Evolutionary conservation across 2,888 invertebrate genomes (phyloP).

Genomic region (Philereme transversata): DNA sequence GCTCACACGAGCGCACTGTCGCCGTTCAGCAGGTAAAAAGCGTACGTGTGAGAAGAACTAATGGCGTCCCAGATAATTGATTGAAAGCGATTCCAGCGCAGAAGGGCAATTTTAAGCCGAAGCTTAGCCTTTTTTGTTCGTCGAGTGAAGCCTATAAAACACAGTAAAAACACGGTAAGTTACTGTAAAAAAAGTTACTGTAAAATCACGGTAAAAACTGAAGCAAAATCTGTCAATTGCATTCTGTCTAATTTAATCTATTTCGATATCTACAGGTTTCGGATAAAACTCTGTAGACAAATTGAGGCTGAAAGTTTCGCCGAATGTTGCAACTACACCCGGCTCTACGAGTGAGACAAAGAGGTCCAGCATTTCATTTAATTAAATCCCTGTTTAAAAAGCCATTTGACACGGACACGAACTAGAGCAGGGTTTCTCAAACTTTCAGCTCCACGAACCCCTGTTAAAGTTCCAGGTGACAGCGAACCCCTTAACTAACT

Average conservation of each 20-base stretch:
- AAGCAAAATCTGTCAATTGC: no score
- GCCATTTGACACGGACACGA: conserved; percentile 33
- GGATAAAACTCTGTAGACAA: not conserved
- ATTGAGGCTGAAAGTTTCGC: not conserved
- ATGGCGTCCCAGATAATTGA: conserved; percentile 44
- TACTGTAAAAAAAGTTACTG: not conserved
- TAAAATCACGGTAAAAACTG: no score
- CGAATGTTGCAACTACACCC: not conserved
- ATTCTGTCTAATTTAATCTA: no score
- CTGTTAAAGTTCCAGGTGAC: no score
- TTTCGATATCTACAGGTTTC: no score
- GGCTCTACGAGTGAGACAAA: not conserved
- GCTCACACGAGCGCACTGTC: conserved; percentile 15
- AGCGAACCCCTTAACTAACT: no score
- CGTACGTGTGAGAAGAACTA: conserved; percentile 40
- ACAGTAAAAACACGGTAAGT: no score
- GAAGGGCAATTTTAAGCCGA: conserved; percentile 14
- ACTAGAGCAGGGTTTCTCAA: no score
- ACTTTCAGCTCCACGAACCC: no score
- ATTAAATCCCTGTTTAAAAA: conserved; percentile 47
- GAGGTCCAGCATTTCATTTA: conserved; percentile 41
- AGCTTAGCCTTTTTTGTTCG: not conserved
- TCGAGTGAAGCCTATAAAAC: conserved; percentile 1
- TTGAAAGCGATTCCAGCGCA: conserved; percentile 42
- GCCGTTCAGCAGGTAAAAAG: conserved; percentile 27